Percentiles rank a stretch among this genome's conserved stretches.
These are phyloP conservation scores for Ciconia maguari DNA, from an alignment of 2,113 vertebrate species.

Conservation along the genomic window DNA sequence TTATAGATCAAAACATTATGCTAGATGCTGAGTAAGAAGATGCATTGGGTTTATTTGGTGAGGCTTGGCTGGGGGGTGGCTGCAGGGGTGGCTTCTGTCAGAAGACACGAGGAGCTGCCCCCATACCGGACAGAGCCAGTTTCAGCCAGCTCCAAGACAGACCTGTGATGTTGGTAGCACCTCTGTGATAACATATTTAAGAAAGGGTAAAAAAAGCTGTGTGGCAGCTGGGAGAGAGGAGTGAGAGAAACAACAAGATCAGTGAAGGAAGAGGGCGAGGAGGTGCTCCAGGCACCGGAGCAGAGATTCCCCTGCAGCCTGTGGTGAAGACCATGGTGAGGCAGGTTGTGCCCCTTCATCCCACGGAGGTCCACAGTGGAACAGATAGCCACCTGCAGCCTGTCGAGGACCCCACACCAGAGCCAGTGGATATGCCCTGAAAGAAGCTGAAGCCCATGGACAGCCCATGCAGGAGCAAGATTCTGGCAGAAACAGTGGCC, in stretches of 20 bases:
- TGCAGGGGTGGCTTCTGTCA: neutral
- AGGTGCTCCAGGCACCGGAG: accelerated
- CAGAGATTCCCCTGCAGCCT: neutral
- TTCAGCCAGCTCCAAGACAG: accelerated
- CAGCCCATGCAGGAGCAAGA: neutral
- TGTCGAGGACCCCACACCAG: accelerated
- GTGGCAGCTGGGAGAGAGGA: neutral
- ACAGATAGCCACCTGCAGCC: neutral
- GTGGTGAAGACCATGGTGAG: neutral
- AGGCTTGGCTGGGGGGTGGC: neutral
- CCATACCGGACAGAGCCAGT: neutral
- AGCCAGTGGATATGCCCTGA: neutral
- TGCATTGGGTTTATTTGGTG: accelerated
- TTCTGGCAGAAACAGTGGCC: neutral
- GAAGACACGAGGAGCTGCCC: neutral
- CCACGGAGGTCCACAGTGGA: neutral
- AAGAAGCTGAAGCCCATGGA: neutral
- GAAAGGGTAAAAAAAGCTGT: neutral
- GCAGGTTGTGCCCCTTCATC: neutral
- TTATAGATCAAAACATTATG: neutral
- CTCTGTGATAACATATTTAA: neutral
- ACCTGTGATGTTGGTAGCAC: accelerated
- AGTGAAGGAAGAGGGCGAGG: neutral
- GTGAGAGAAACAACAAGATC: neutral
- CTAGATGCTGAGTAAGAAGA: neutral